These are phyloP conservation scores for Drosophila dunni DNA, from an alignment of 1,140 invertebrate genomes.

Conservation along the genomic window DNA sequence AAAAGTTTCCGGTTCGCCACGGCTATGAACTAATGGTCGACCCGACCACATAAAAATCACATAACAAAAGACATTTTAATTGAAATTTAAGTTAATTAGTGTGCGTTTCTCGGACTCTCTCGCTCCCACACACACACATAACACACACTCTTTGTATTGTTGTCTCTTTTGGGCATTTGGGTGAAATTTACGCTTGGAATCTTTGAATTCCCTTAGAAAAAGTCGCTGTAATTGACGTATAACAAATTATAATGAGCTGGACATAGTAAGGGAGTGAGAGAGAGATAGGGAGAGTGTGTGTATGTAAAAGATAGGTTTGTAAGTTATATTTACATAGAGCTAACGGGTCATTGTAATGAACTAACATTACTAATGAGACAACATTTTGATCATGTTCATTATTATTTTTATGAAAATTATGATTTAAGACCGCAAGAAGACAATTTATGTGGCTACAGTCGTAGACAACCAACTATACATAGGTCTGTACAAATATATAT, in stretches of 20 bases:
- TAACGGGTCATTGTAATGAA: slow-evolving; percentile 28
- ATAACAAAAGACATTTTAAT: slow-evolving; percentile 82
- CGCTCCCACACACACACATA: slow-evolving; percentile 1
- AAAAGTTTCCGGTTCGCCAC: slow-evolving; percentile 81
- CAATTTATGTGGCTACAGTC: slow-evolving; percentile 50
- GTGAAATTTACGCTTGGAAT: slow-evolving; percentile 57
- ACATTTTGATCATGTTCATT: slow-evolving; percentile 38
- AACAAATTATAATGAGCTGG: slow-evolving; percentile 42
- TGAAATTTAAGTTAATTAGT: slow-evolving; percentile 83
- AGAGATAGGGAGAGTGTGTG: slow-evolving; percentile 1
- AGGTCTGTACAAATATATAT: no score
- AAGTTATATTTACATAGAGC: not conserved
- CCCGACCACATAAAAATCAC: slow-evolving; percentile 65
- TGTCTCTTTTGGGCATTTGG: slow-evolving; percentile 3
- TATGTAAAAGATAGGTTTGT: not conserved
- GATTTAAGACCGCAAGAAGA: slow-evolving; percentile 64
- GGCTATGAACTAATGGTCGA: slow-evolving; percentile 69
- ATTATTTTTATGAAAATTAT: slow-evolving; percentile 61
- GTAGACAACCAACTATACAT: not conserved
- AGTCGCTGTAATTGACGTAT: slow-evolving; percentile 53
- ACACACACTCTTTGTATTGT: not conserved
- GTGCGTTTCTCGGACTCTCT: slow-evolving; percentile 35
- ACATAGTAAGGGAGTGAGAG: not conserved
- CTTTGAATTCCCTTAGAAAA: slow-evolving; percentile 2
- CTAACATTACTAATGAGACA: slow-evolving; percentile 60